Evolutionary conservation across 2,797 vertebrate genomes (phyloP).

Genomic region (Streptopelia turtur): DNA sequence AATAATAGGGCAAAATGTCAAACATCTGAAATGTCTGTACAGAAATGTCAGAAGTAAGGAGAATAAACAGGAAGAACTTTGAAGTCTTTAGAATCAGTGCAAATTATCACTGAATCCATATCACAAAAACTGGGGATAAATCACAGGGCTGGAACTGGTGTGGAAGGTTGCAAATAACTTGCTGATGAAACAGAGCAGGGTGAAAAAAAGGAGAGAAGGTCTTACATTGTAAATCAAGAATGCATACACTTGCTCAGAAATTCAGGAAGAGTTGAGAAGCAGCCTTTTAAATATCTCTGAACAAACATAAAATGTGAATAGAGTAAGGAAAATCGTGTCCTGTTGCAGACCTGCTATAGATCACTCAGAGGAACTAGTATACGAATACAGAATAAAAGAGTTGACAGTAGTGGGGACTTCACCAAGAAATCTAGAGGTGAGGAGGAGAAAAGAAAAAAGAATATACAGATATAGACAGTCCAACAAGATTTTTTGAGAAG

Average conservation of each 20-base stretch:
- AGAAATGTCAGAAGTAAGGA: neutral
- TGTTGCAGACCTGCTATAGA: neutral
- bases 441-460: neutral
- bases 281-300: neutral
- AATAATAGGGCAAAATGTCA: neutral
- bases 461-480: neutral
- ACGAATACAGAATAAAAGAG: neutral
- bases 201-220: neutral
- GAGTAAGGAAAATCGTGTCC: rapidly evolving
- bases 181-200: neutral
- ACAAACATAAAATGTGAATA: neutral
- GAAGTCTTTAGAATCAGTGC: neutral
- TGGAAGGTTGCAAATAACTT: neutral
- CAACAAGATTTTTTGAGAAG: neutral
- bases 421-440: rapidly evolving
- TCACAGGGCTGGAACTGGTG: neutral
- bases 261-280: neutral
- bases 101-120: neutral
- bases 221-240: neutral
- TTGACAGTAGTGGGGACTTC: neutral
- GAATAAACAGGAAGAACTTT: neutral
- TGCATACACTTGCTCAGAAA: neutral
- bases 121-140: neutral
- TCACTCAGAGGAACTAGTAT: neutral
- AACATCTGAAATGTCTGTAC: neutral